phyloP scores from a whole-genome alignment of 2,113 vertebrate genomes.

The Rhinopomastus cyanomelas region DNA sequence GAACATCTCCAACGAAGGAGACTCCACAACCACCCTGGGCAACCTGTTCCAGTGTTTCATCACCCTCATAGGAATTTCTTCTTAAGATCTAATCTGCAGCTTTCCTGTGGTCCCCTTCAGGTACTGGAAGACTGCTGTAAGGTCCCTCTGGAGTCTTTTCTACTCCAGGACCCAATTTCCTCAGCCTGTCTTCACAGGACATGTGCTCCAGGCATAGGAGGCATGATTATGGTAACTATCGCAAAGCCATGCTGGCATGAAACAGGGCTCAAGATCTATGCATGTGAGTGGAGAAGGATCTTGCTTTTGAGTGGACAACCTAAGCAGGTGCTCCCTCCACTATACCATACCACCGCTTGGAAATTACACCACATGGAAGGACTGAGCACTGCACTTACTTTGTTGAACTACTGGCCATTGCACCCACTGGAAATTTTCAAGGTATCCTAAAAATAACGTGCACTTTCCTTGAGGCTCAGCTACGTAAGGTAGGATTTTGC shows the following conservation, averaged over 20 bases:
- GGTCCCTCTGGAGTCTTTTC: no score
- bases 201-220: no score
- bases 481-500: background rate
- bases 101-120: no score
- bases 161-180: no score
- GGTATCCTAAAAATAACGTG: background rate
- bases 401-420: background rate
- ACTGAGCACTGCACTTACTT: background rate
- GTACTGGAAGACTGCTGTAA: no score
- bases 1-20: no score
- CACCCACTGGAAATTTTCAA: background rate
- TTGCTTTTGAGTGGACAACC: background rate
- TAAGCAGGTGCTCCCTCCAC: background rate
- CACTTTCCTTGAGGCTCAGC: background rate
- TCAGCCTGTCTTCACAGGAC: no score
- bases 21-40: no score
- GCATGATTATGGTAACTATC: background rate
- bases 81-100: no score
- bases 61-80: no score
- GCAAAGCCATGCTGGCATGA: accelerated
- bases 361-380: background rate
- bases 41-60: no score
- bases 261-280: background rate
- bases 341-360: background rate
- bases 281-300: accelerated